Conservation (phyloP, 2,888 invertebrate species). For the Melinopterus prodromus region DNA sequence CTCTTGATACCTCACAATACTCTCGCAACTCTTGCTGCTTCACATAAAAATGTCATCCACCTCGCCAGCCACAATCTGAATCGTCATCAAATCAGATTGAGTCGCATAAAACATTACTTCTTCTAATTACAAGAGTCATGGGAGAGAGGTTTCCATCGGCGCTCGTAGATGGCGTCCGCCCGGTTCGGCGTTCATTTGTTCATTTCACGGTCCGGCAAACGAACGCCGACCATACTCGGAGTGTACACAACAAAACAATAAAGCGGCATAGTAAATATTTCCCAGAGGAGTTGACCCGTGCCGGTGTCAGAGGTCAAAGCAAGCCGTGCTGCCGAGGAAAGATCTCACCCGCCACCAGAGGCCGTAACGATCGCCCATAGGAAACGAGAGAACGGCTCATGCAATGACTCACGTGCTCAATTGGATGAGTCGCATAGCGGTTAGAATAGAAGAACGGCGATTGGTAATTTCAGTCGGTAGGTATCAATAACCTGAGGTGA, state of each 20-base stretch:
- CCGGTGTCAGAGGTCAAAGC: slow-evolving; percentile 53
- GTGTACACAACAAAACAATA: slow-evolving; percentile 14
- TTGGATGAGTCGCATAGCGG: background rate
- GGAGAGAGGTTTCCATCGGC: background rate
- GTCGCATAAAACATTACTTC: background rate
- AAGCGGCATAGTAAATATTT: slow-evolving; percentile 40
- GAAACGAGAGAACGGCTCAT: slow-evolving; percentile 10
- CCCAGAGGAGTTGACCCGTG: slow-evolving; percentile 53
- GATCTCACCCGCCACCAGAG: background rate
- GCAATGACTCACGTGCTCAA: slow-evolving; percentile 23
- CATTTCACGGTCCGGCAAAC: background rate
- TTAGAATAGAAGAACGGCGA: background rate
- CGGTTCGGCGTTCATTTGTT: background rate
- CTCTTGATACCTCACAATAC: too few relatives aligned
- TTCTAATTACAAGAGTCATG: background rate
- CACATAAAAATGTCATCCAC: too few relatives aligned
- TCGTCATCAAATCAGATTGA: background rate
- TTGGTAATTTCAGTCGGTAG: background rate
- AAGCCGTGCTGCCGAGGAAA: slow-evolving; percentile 46
- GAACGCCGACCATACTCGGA: background rate
- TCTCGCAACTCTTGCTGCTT: too few relatives aligned
- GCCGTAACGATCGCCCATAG: background rate
- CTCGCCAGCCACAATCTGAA: background rate
- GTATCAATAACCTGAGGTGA: too few relatives aligned
- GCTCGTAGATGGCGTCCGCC: background rate